Conservation (phyloP, 2,888 invertebrate genomes). For the Strigamia transsilvanica region DNA sequence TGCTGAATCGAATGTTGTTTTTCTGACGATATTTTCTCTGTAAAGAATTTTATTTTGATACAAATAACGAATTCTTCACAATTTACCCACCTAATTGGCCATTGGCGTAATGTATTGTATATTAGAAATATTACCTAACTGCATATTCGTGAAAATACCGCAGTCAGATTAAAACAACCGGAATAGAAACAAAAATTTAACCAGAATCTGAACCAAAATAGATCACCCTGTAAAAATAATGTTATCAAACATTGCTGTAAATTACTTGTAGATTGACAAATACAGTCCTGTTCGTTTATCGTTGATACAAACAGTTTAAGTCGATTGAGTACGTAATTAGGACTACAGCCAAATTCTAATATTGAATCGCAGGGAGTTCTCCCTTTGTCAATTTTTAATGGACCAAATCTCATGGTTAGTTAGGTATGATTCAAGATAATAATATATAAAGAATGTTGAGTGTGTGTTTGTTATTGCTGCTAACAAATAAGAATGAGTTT, state of each 20-base stretch:
- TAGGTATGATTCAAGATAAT: neutral
- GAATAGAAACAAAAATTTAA: neutral
- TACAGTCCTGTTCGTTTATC: neutral
- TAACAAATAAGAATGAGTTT: neutral
- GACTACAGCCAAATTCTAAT: neutral
- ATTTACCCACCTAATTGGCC: too few relatives aligned
- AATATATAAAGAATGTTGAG: neutral
- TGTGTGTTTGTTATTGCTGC: neutral
- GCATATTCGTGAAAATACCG: neutral
- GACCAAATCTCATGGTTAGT: neutral
- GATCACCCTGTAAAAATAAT: neutral
- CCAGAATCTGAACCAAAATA: slow-evolving; percentile 20
- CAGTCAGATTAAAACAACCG: neutral
- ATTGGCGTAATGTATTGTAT: neutral
- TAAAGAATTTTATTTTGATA: too few relatives aligned
- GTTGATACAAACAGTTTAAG: neutral
- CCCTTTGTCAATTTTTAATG: neutral
- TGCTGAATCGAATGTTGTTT: too few relatives aligned
- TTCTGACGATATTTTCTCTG: too few relatives aligned
- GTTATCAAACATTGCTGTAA: neutral
- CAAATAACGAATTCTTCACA: too few relatives aligned
- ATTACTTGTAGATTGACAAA: neutral
- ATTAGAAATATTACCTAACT: too few relatives aligned
- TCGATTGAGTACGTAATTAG: slow-evolving; percentile 2
- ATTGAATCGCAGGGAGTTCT: neutral